Conservation (phyloP, 2,113 vertebrate species). For the Danionella cerebrum region DNA sequence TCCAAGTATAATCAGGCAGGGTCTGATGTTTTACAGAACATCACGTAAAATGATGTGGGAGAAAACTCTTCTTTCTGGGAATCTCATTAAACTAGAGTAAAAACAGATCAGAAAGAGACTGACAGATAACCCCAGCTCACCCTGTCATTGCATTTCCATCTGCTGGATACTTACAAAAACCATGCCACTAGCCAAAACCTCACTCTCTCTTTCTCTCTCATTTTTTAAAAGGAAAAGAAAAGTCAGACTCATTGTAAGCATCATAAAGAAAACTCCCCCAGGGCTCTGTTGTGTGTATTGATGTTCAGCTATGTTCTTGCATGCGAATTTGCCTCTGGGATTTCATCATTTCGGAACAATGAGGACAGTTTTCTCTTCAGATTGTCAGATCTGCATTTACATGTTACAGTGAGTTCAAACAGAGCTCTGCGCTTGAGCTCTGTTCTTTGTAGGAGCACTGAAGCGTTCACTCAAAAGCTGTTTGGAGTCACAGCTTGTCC, state of each 20-base stretch:
- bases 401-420: not conserved
- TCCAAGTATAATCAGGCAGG: too few relatives aligned
- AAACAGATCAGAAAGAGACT: not conserved
- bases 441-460: not conserved
- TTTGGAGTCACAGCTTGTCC: constrained; percentile 8
- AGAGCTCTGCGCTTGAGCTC: not conserved
- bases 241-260: not conserved
- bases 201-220: not conserved
- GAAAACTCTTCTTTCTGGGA: not conserved
- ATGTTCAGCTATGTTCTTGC: not conserved
- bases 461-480: not conserved
- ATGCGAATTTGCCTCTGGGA: not conserved
- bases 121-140: not conserved
- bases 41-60: not conserved
- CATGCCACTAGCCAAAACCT: not conserved
- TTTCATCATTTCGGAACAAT: not conserved
- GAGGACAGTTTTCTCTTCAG: not conserved
- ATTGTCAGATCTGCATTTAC: constrained; percentile 1
- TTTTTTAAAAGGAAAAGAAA: not conserved
- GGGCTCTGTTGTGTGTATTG: not conserved
- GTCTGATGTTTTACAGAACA: too few relatives aligned
- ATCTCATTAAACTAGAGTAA: not conserved
- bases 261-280: not conserved
- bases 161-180: not conserved
- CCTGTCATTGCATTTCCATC: not conserved